Evolutionary conservation across 2,797 vertebrate genomes (phyloP), one percentile per base, ranked within the genome.

Genomic region (Loriculus beryllinus): DNA sequence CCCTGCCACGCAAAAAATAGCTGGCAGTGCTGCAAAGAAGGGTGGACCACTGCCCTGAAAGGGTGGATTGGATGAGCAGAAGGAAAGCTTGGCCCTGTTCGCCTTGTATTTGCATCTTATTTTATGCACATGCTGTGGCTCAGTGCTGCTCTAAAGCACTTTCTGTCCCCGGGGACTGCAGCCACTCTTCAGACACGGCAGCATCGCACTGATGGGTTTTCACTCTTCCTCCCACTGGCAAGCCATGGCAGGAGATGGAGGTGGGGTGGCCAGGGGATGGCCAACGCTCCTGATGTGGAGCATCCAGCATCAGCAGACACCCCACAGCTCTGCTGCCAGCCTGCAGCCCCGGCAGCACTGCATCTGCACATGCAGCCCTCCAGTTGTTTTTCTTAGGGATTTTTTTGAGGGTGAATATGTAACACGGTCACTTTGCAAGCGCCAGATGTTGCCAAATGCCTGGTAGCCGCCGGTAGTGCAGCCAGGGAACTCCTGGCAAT

Each of bases 401-500:
- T 0, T 47, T 75, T 70, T 69, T 57, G 35, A 60, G 64, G 47
- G 14, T 45, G n/a, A 70, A 74, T 10, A 42, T 0, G 0, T 31
- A 93, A 67, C 69, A 42, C 40, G 7, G 12, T 43, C 13, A 0
- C 43, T 86, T 86, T 7, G 52, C 12, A 11, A 80, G 70, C 2
- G 4, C 82, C 92, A 92, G 93, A 84, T 86, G 93, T 48, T 91
- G 83, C 68, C 1, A 7, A 75, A 71, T 8, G 28, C 64, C 54
- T 57, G 12, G 3, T 1, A 0, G 70, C 3, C 0, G n/a, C 5
- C 9, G 4, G 69, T 15, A 51, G 69, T 17, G 2, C 76, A 72
- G 85, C n/a, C 1, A 0, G 48, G 37, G 69, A 45, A 43, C 0
- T 9, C 64, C 82, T 22, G 81, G 76, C 77, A 67, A 10, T 2